Evolutionary conservation across 2,888 invertebrate genomes (phyloP).

Genomic region (Leucoma salicis): DNA sequence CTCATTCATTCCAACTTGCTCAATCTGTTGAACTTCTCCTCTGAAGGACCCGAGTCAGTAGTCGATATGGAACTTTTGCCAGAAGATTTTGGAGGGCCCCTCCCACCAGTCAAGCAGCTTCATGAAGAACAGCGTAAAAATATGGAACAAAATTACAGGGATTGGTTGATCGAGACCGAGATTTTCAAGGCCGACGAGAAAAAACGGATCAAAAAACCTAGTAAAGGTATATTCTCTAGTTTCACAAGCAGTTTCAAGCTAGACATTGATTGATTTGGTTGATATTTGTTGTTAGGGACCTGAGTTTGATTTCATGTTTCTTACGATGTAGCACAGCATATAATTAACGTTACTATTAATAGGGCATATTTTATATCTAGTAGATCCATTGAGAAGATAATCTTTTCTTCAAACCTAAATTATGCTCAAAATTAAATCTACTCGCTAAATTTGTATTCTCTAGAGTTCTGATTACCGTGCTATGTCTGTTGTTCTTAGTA

Average conservation of each 20-base stretch:
- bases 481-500: too few relatives aligned
- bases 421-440: too few relatives aligned
- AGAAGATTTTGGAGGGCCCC: constrained; percentile 84
- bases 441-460: too few relatives aligned
- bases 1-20: constrained; percentile 84
- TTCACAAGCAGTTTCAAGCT: constrained; percentile 77
- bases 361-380: neutral
- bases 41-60: constrained; percentile 73
- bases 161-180: constrained; percentile 84
- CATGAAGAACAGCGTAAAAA: constrained; percentile 80
- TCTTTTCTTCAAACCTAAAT: too few relatives aligned
- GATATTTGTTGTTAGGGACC: constrained; percentile 41
- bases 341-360: neutral
- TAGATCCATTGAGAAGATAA: too few relatives aligned
- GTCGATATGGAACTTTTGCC: constrained; percentile 71
- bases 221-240: constrained; percentile 74
- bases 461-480: too few relatives aligned
- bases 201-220: constrained; percentile 71
- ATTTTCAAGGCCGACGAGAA: constrained; percentile 78
- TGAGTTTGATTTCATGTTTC: constrained; percentile 32
- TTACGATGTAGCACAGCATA: neutral
- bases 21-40: constrained; percentile 81
- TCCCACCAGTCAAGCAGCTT: constrained; percentile 74
- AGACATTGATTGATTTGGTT: constrained; percentile 66
- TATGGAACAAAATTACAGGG: constrained; percentile 82